These are phyloP conservation scores for Listronotus bonariensis DNA, from an alignment of 1,140 invertebrate species.

Conservation along the genomic window DNA sequence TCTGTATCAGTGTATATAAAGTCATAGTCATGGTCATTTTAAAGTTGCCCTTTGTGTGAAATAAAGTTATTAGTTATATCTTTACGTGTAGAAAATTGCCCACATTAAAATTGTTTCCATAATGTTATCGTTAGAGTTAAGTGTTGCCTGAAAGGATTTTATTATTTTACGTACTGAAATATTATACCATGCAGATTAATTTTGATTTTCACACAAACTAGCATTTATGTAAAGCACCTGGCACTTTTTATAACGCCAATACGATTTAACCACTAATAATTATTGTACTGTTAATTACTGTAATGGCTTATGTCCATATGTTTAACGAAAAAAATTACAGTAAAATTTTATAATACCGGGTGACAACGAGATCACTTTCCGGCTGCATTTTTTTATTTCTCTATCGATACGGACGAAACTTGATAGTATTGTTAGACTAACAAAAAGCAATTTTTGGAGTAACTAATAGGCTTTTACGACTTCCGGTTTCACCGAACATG, in stretches of 20 bases:
- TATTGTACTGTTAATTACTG: neutral
- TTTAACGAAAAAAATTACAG: no score
- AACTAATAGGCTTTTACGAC: no score
- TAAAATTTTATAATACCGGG: no score
- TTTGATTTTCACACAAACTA: conserved; percentile 16
- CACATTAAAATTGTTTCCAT: conserved; percentile 11
- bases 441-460: no score
- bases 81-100: conserved; percentile 14
- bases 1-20: no score
- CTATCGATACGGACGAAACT: no score
- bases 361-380: no score
- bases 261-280: neutral
- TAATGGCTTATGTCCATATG: no score
- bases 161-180: conserved; percentile 13
- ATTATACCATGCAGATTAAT: conserved; percentile 15
- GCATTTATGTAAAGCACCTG: conserved; percentile 11
- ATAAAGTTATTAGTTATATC: conserved; percentile 16
- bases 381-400: no score
- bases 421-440: no score
- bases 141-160: conserved; percentile 13
- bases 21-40: no score
- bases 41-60: neutral
- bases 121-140: conserved; percentile 14
- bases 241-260: conserved; percentile 1
- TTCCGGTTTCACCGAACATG: no score